phyloP scores from a whole-genome alignment of 2,797 vertebrate genomes.

The Silurus aristotelis region DNA sequence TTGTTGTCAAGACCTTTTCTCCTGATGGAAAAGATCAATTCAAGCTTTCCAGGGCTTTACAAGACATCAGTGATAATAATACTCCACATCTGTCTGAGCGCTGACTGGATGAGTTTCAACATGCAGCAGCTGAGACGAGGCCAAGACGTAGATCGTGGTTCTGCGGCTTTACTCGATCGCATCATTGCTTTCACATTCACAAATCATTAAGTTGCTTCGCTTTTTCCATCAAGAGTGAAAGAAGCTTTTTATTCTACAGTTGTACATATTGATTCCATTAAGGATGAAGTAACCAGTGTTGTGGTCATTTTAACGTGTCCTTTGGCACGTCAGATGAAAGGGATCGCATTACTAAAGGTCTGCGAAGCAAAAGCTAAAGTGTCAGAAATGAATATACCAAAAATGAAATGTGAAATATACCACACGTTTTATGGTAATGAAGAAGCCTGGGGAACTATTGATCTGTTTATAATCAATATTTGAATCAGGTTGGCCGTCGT shows the following conservation, averaged over 20 bases:
- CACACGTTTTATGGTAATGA: background rate
- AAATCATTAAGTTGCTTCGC: conserved; percentile 21
- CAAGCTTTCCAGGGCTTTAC: conserved; percentile 49
- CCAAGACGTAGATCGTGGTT: conserved; percentile 53
- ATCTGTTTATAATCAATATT: background rate
- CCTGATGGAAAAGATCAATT: conserved; percentile 55
- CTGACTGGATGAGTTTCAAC: conserved; percentile 52
- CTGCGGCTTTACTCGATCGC: conserved; percentile 11
- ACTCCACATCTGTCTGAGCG: conserved; percentile 48
- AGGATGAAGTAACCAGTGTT: background rate
- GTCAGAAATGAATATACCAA: no score
- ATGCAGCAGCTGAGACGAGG: conserved; percentile 49
- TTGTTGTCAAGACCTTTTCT: conserved; percentile 21
- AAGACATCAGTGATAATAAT: conserved; percentile 62
- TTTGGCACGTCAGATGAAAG: background rate
- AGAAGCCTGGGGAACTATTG: no score
- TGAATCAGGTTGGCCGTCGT: background rate
- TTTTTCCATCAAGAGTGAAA: background rate
- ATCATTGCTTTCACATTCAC: conserved; percentile 29
- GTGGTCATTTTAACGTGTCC: background rate
- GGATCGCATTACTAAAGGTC: background rate
- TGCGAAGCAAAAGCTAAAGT: background rate
- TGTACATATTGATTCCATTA: background rate
- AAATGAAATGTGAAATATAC: background rate
- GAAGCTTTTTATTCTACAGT: background rate